phyloP scores from a whole-genome alignment of 1,140 invertebrate genomes.

The Oedothorax gibbosus region DNA sequence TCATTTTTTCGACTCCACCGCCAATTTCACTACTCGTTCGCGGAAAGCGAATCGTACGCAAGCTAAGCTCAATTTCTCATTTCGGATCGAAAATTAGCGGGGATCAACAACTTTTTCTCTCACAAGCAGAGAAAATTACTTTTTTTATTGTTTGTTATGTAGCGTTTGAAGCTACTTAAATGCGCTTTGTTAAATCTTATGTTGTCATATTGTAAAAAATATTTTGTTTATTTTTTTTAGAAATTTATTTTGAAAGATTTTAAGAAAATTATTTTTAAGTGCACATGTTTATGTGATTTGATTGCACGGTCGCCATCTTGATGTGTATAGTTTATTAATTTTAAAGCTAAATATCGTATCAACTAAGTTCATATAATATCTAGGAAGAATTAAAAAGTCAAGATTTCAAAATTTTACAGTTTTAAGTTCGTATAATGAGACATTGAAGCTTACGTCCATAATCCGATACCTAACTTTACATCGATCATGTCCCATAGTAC shows the following conservation, averaged over 20 bases:
- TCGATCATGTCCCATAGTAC: slow-evolving; percentile 40
- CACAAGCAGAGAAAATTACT: not conserved
- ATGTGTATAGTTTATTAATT: slow-evolving; percentile 48
- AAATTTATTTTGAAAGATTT: slow-evolving; percentile 8
- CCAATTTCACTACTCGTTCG: slow-evolving; percentile 51
- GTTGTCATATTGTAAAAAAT: slow-evolving; percentile 33
- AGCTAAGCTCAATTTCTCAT: slow-evolving; percentile 51
- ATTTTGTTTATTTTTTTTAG: slow-evolving; percentile 19
- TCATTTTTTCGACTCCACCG: slow-evolving; percentile 44
- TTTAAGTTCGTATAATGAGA: slow-evolving; percentile 4
- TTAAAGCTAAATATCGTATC: not conserved
- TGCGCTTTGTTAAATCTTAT: slow-evolving; percentile 22
- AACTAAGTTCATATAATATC: not conserved
- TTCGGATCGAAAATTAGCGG: slow-evolving; percentile 59
- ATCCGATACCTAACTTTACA: not conserved
- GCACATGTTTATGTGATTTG: slow-evolving; percentile 55
- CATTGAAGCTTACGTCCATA: not conserved
- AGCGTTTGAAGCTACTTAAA: slow-evolving; percentile 5
- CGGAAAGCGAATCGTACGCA: slow-evolving; percentile 60
- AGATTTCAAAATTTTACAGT: slow-evolving; percentile 2
- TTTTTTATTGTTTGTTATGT: slow-evolving; percentile 38
- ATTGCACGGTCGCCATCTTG: slow-evolving; percentile 58
- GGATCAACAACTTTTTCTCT: slow-evolving; percentile 23
- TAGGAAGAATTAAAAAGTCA: not conserved
- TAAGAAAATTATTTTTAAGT: slow-evolving; percentile 34